Evolutionary conservation across 1,140 invertebrate species (phyloP).

Genomic region (Caenorhabditis inopinata): DNA sequence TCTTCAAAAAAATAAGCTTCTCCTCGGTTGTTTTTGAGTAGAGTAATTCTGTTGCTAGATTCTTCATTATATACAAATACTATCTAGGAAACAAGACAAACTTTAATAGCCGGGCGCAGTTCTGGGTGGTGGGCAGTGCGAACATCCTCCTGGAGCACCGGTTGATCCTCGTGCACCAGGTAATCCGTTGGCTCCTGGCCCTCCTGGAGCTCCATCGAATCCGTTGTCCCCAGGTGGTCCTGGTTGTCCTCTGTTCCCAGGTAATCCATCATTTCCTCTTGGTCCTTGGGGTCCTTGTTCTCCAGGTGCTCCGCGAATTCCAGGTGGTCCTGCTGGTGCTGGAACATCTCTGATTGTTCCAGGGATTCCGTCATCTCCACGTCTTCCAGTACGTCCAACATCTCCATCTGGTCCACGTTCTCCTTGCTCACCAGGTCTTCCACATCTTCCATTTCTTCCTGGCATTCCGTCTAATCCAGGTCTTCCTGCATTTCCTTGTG

Average conservation of each 20-base stretch:
- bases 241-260: background rate
- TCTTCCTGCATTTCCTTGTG: background rate
- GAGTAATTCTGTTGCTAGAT: no score
- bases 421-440: slow-evolving; percentile 27
- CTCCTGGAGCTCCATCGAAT: slow-evolving; percentile 25
- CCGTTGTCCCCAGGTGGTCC: background rate
- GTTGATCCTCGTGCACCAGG: background rate
- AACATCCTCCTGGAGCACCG: background rate
- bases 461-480: slow-evolving; percentile 21
- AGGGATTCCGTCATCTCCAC: slow-evolving; percentile 14
- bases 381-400: slow-evolving; percentile 24
- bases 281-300: background rate
- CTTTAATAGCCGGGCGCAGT: background rate
- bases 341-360: background rate
- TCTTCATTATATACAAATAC: no score
- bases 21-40: no score
- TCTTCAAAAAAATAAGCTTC: no score
- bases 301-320: slow-evolving; percentile 22
- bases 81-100: background rate
- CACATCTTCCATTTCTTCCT: slow-evolving; percentile 6
- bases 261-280: background rate
- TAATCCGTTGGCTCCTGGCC: slow-evolving; percentile 24
- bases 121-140: slow-evolving; percentile 8
- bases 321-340: slow-evolving; percentile 28
- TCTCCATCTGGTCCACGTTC: slow-evolving; percentile 35